Conservation (phyloP, 2,113 vertebrate genomes). For the Nyctereutes procyonoides region DNA sequence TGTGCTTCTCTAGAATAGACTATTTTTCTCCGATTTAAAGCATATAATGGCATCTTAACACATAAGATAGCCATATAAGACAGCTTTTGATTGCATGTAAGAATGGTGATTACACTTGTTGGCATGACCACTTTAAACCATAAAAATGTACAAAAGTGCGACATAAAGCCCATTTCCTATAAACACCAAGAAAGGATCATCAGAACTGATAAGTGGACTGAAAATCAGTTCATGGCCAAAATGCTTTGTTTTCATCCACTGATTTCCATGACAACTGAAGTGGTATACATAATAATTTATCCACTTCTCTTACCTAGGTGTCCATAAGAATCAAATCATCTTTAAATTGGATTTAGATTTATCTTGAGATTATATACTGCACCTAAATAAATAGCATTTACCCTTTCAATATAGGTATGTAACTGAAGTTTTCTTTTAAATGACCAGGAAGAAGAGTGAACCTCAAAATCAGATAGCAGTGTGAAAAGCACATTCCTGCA, state of each 20-base stretch:
- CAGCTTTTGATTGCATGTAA: background rate
- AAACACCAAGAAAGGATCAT: background rate
- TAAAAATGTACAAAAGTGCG: background rate
- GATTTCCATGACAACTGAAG: constrained; percentile 35
- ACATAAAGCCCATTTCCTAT: background rate
- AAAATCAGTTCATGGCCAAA: constrained; percentile 54
- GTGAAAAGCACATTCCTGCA: constrained; percentile 58
- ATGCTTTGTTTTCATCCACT: background rate
- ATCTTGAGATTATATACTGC: constrained; percentile 40
- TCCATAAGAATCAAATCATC: constrained; percentile 65
- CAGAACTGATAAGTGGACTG: background rate
- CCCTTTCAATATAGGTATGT: background rate
- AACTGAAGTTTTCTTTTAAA: constrained; percentile 65
- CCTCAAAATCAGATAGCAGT: background rate
- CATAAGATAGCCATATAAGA: background rate
- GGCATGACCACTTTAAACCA: background rate
- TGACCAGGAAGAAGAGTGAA: constrained; percentile 37
- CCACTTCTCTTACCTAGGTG: background rate
- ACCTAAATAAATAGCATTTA: constrained; percentile 30
- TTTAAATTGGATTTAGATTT: constrained; percentile 62
- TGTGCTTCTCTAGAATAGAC: background rate
- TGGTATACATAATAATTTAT: constrained; percentile 48
- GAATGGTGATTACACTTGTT: background rate
- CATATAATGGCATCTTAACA: background rate
- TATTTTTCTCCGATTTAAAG: background rate